Percentiles rank a stretch among this genome's conserved stretches.
Conservation (phyloP, 2,888 invertebrate species). For the Drosophila hamatofila region DNA sequence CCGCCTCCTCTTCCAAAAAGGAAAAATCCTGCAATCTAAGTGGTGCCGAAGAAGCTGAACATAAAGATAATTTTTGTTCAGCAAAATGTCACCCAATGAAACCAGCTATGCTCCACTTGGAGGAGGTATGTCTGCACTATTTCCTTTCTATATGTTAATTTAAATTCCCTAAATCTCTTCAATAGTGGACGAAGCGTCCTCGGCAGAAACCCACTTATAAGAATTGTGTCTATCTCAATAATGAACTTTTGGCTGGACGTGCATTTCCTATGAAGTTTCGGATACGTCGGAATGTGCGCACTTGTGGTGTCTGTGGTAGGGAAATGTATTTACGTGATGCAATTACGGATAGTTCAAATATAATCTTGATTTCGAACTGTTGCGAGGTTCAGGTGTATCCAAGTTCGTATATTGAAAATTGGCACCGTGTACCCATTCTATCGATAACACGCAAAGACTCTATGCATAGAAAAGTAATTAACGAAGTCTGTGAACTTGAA, state of each 20-base stretch:
- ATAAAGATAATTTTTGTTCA: conserved; percentile 49
- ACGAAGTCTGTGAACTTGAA: conserved; percentile 44
- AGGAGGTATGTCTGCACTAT: conserved; percentile 46
- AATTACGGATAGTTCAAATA: conserved; percentile 52
- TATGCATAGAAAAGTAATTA: conserved; percentile 41
- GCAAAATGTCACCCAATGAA: conserved; percentile 46
- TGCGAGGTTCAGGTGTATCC: conserved; percentile 64
- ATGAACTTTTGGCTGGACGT: conserved; percentile 55
- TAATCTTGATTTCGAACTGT: conserved; percentile 55
- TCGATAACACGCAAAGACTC: conserved; percentile 37
- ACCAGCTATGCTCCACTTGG: conserved; percentile 49
- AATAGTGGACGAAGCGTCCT: conserved; percentile 54
- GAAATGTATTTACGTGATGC: conserved; percentile 47
- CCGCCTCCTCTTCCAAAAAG: background rate
- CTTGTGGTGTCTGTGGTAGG: conserved; percentile 49
- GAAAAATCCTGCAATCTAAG: conserved; percentile 38
- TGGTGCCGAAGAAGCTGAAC: conserved; percentile 36
- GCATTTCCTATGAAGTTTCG: conserved; percentile 61
- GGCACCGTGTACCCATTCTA: conserved; percentile 64
- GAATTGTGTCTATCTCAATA: conserved; percentile 47
- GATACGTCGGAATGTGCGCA: conserved; percentile 41
- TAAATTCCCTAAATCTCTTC: background rate
- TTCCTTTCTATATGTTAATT: background rate
- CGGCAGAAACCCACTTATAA: conserved; percentile 56
- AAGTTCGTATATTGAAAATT: conserved; percentile 45